Evolutionary conservation across 2,797 vertebrate genomes (phyloP).

Genomic region (Schizopygopsis pylzovi): DNA sequence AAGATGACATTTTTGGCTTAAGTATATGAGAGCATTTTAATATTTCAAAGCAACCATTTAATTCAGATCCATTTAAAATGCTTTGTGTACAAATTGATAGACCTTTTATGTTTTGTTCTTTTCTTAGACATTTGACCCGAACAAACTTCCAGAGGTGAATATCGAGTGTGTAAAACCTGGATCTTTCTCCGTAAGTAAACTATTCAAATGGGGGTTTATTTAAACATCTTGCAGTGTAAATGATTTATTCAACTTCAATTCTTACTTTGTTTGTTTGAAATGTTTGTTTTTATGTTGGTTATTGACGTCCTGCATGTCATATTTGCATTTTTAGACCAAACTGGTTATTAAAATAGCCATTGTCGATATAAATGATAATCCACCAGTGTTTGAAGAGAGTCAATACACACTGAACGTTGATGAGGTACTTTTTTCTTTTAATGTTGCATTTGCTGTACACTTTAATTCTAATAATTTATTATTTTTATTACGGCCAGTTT

Average conservation of each 20-base stretch:
- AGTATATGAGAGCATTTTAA: background rate
- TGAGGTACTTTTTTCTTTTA: constrained; percentile 69
- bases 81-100: background rate
- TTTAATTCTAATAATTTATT: no score
- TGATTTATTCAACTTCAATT: background rate
- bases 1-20: background rate
- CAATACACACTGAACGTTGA: background rate
- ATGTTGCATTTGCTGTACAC: background rate
- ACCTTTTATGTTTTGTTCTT: constrained; percentile 29
- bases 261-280: background rate
- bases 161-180: constrained; percentile 18
- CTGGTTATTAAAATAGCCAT: background rate
- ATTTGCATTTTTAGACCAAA: background rate
- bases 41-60: background rate
- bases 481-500: background rate
- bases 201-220: background rate
- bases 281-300: background rate
- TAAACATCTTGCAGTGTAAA: background rate
- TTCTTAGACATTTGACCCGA: constrained; percentile 42
- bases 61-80: background rate
- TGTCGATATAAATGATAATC: constrained; percentile 68
- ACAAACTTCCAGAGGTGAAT: background rate
- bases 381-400: constrained; percentile 60
- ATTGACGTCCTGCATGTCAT: background rate
- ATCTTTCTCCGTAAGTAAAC: background rate